Base-by-base conservation (phyloP, 2,888 invertebrate species). In the Dascillus cervinus region DNA sequence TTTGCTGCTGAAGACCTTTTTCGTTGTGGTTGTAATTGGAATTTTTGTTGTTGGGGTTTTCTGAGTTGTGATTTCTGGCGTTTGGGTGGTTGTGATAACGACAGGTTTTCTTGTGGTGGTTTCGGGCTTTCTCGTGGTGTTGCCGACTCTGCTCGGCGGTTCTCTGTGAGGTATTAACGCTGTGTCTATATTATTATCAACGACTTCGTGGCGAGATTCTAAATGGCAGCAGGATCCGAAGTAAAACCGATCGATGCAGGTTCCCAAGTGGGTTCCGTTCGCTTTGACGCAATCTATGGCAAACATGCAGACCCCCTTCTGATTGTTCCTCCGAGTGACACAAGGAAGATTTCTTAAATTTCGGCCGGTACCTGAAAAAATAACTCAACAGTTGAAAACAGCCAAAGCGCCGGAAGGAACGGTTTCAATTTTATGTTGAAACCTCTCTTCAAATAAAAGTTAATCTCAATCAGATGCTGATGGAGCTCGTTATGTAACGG, bases 201-300 rank as follows among this genome's bases (percentile, higher is more conserved):
- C 65, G 1, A 77, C 66, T 21, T 74, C 75, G 26, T 73, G 70
- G 9, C 71, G 52, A 32, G 74, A 73, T 44, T 78, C 77, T 33
- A 90, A 71, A 52, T 82, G 84, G 59, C 92, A 92, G 58, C 92
- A 92, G 15, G 90, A 90, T 31, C 91, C 91, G 59, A 91, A 91
- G 67, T 90, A 91, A 63, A 91, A 91, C 43, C 89, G 77, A 65
- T 92, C 91, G 54, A 91, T 88, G 62, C 92, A 92, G 2, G 90
- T 90, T 14, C 90, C 91, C 44, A 92, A 67, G 53, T 92, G 91
- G 0, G 89, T 84, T 22, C 92, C 92, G 58, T 91, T 91, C 37
- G 84, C 77, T 69, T 89, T 87, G 25, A 87, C 75, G 60, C 91
- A 92, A 53, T 91, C 87, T 63, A 89, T 89, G 38, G 90, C 91